Evolutionary conservation across 2,888 invertebrate species (phyloP), one percentile per base, ranked within the genome.

Genomic region (Epiblema foenella): DNA sequence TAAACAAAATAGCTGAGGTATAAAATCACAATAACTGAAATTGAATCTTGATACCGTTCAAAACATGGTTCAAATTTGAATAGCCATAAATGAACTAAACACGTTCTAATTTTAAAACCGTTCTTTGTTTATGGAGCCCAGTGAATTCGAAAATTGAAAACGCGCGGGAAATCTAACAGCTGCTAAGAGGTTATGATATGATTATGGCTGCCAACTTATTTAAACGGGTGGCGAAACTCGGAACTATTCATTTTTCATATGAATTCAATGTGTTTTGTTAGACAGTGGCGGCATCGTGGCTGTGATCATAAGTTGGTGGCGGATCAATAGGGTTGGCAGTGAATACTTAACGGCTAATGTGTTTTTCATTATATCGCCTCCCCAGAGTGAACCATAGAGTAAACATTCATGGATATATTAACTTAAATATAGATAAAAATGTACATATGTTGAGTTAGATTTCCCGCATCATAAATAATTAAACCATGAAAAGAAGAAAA

Each of bases 111-210:
- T 39, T 39, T 20, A 20, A 54, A 64, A 4, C 3, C 18, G 17
- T 39, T 52, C 60, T 60, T 68, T 72, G 72, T 70, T 74, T 69
- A 73, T 72, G 54, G 65, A 73, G 52, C 60, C 75, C 76, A 77
- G 68, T 76, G 81, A 78, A 76, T 74, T 74, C 73, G 73, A 75
- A 75, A 75, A 76, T 76, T 73, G 74, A 75, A 77, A 79, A 79
- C 75, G 76, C 81, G 88, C 87, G 89, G 87, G 87, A 88, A 87
- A 81, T 77, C 76, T 86, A 85, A 85, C 89, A 89, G 83, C 85
- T 88, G 89, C 33, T 73, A 57, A 67, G 60, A 71, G 71, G 67
- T 71, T 67, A 71, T 66, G 60, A 60, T 67, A 71, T 66, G 60
- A 60, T 46, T 72, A 69, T 58, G 49, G 20, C 46, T 29, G 24